Base-by-base conservation (phyloP, 2,113 vertebrate genomes). In the Dipodomys stephensi region DNA sequence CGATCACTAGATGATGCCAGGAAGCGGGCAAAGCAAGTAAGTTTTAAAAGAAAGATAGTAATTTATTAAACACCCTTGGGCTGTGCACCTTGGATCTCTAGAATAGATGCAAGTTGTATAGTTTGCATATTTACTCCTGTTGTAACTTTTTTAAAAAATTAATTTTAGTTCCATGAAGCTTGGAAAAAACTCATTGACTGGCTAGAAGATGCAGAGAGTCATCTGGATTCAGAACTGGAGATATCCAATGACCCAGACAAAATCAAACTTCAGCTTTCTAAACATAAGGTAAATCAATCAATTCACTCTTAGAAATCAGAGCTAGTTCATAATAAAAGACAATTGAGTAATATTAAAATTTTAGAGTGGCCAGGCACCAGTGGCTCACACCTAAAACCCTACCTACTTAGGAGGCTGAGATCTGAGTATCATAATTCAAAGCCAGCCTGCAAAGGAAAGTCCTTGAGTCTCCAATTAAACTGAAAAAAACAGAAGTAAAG, bases 241-340 rank as follows among this genome's bases (percentile, higher is more conserved):
- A 99, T 99, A 97, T 99, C 99, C 93, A 99, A 99, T 0, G 99
- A 99, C 96, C 99, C 99, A 0, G 99, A 99, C 98, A 99, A 99
- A 98, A 99, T 99, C 97, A 99, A 99, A 98, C 97, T 99, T 7
- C 99, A 99, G 74, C 98, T 99, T 85, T 97, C 98, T 88, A 99
- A 99, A 93, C 99, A 99, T 97, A 99, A 99, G 99, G 99, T 99
- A 94, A 91, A 85, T 28, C 18, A 22, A 62, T 76, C 90, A 1
- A 10, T 88, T 87, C 39, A 32, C 0, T 84, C 7, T 46, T 73
- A 68, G 49, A 83, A 87, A 44, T 80, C 25, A 83, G 60, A 93
- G 7, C 28, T 92, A 60, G 73, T 87, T 27, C n/a, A n/a, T 23
- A 83, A 77, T 18, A 62, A 53, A 76, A 71, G n/a, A 77, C 30